Evolutionary conservation across 2,113 vertebrate genomes (phyloP).

Genomic region (Scomber scombrus): DNA sequence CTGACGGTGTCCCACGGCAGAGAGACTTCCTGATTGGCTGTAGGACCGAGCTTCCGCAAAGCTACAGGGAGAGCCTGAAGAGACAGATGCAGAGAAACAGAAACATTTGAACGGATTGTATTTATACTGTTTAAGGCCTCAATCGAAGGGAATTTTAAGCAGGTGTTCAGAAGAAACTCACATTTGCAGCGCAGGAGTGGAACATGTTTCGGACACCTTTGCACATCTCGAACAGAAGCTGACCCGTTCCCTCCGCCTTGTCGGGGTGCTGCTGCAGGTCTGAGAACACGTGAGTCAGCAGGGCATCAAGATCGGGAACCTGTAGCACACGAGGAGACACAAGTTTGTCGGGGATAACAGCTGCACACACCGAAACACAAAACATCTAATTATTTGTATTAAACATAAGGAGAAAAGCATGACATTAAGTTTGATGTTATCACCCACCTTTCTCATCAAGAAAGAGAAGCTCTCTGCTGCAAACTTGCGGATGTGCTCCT

Average conservation of each 20-base stretch:
- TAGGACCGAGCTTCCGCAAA: conserved; percentile 90
- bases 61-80: conserved; percentile 88
- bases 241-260: conserved; percentile 93
- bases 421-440: neutral
- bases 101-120: neutral
- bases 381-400: too few relatives aligned
- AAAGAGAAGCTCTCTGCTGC: conserved; percentile 99
- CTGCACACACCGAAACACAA: neutral
- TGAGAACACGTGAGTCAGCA: conserved; percentile 91
- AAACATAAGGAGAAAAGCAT: neutral
- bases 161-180: conserved; percentile 73
- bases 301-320: conserved; percentile 90
- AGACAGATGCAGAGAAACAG: neutral
- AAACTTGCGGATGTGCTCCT: conserved; percentile 96
- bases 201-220: conserved; percentile 96
- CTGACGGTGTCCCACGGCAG: conserved; percentile 89
- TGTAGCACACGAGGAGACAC: conserved; percentile 45
- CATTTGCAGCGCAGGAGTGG: conserved; percentile 91
- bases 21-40: conserved; percentile 79
- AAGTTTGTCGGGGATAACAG: neutral
- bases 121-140: too few relatives aligned
- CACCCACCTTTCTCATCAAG: conserved; percentile 95
- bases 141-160: neutral
- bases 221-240: conserved; percentile 96
- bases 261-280: conserved; percentile 88